Conservation (phyloP, 1,140 invertebrate species). For the Drosophila arizonae region DNA sequence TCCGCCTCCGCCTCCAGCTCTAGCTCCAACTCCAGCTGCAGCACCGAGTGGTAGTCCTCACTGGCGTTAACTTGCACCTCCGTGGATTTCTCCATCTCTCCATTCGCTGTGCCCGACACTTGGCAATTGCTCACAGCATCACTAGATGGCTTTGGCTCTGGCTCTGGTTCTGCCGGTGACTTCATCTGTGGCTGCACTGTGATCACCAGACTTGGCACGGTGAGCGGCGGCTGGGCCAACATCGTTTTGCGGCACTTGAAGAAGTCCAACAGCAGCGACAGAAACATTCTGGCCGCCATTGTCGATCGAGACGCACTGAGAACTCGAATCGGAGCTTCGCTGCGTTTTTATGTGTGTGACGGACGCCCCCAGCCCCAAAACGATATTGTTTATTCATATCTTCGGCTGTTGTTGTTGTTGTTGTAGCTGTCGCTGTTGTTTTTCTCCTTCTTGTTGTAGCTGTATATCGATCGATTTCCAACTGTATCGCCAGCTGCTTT, state of each 20-base stretch:
- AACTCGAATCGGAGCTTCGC: background rate
- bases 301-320: slow-evolving; percentile 15
- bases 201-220: background rate
- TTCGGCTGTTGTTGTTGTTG: slow-evolving; percentile 17
- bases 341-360: slow-evolving; percentile 8
- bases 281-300: slow-evolving; percentile 44
- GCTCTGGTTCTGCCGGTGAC: background rate
- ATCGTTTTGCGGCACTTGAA: slow-evolving; percentile 38
- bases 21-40: background rate
- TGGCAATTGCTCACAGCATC: background rate
- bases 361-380: background rate
- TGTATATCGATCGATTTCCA: slow-evolving; percentile 9
- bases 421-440: background rate
- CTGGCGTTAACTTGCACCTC: background rate
- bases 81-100: background rate
- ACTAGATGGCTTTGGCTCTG: background rate
- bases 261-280: slow-evolving; percentile 45
- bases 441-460: background rate
- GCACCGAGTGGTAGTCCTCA: background rate
- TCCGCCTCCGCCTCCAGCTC: background rate
- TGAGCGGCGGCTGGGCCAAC: background rate
- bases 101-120: background rate
- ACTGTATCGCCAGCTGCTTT: slow-evolving; percentile 31
- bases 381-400: slow-evolving; percentile 12
- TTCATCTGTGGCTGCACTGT: background rate